Evolutionary conservation across 2,888 invertebrate genomes (phyloP), one percentile per base, ranked within the genome.

Genomic region (Ischnura elegans): DNA sequence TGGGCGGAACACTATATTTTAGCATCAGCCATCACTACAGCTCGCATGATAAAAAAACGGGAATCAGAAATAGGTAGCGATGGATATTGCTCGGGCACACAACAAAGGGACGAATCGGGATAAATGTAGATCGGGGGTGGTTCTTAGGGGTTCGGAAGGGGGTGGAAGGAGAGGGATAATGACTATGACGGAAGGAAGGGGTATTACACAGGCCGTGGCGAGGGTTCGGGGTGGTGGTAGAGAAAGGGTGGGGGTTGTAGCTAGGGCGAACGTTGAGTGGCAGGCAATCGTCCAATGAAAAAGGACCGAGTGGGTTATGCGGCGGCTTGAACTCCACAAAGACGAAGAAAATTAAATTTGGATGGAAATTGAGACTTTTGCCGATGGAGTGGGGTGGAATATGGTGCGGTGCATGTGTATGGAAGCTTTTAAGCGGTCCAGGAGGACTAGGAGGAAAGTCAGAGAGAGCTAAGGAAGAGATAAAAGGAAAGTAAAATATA

Each of bases 341-440:
- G 87, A 87, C 47, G 86, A 93, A 85, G 93, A 87, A 93, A 93
- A 87, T 93, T 93, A 85, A 93, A 93, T 93, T 86, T n/a, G 93
- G 85, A 93, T 86, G 93, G 86, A 93, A 93, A 93, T 87, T 21
- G 93, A 93, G 86, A 93, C 61, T 93, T 93, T 93, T 93, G 55
- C 36, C 21, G 29, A 87, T 87, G 87, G 55, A 55, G 61, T 29
- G 61, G 45, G 45, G 46, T 25, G 25, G 86, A 86, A 46, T 86
- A 46, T 76, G 2, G 86, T 43, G 61, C 3, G 43, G 51, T 36
- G 51, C 19, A 87, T n/a, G 43, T 55, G 21, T n/a, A 25, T n/a
- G 86, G 46, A 25, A 46, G 76, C 76, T 76, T 76, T 36, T 5
- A 10, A 25, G 10, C 10, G 36, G 45, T 25, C 25, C 29, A 36